Evolutionary conservation across 2,113 vertebrate species (phyloP), one percentile per base, ranked within the genome.

Genomic region (Sciurus niger): DNA sequence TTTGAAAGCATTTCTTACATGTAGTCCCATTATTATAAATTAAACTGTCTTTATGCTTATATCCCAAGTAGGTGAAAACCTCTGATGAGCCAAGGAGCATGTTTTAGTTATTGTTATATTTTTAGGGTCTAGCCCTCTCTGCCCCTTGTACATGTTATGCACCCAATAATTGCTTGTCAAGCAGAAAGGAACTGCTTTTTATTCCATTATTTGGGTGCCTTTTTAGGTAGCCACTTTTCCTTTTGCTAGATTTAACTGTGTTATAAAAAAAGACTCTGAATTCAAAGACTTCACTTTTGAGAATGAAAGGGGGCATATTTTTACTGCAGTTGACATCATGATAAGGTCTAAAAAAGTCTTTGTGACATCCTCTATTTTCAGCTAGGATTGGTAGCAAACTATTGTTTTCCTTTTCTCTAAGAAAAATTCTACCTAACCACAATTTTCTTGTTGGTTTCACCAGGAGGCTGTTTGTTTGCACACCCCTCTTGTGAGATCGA

Each of bases 321-420:
- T 96, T 94, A 53, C 25, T 84, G 53, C n/a, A 82, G 32, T 65
- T 96, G 89, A 93, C 93, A 97, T 89, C 77, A 93, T 92, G 72
- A 96, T 84, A 73, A 90, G 67, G 46, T 92, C 88, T 88, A 82
- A 96, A 97, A 79, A 67, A 92, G 48, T 90, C 30, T 65, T 86
- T 76, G 84, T 92, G 77, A 80, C 88, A 78, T 93, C 79, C 72
- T 96, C 43, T 96, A 84, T 90, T 92, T 97, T 95, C 84, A 95
- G 72, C 77, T 68, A 53, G 20, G 24, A 82, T 86, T 94, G 96
- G 67, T 20, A 34, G 46, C 12, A 73, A 92, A 88, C 25, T 94
- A 73, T 87, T 93, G 55, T 87, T 95, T 97, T 72, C 80, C 11
- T 96, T 92, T 92, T 60, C 90, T 92, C 22, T 48, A 34, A 96